Base-by-base conservation (phyloP, 1,140 invertebrate species). In the Gonatopus flavifemur region DNA sequence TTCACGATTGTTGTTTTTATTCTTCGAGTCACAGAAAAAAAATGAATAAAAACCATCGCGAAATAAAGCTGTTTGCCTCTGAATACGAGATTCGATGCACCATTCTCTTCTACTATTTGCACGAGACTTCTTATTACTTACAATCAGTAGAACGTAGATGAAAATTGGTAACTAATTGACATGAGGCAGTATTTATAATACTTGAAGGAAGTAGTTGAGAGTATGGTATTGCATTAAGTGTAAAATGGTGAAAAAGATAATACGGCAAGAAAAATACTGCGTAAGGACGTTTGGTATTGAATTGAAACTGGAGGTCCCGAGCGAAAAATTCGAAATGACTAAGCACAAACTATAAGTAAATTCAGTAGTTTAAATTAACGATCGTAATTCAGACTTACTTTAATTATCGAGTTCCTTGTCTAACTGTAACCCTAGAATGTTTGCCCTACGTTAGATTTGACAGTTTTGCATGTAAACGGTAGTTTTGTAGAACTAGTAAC, bases 341-440 rank as follows among this genome's bases (percentile, higher is more conserved):
- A n/a, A n/a, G n/a, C n/a, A n/a, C n/a, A n/a, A n/a, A n/a, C n/a
- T 39, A 40, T 40, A 33, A 31, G 48, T 28, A 52, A 30, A 54
- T 58, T 15, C 48, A 51, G 57, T 59, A 61, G 58, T 52, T 33
- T 45, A 44, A 49, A 37, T 59, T 55, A 57, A 62, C 59, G 49
- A 57, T 45, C 50, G 58, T 57, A 54, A 62, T 36, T 62, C 33
- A 53, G 48, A 36, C 55, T 52, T 52, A 61, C 9, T 61, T 43
- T 52, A 60, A 45, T 43, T 35, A 51, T 55, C 53, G 36, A 48
- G 59, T 44, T 62, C 59, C 59, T 62, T 62, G 58, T 62, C 55
- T 62, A 53, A 62, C 58, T n/a, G 59, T 62, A 62, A 62, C 59
- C 59, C 59, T 62, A 62, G 59, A 62, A 61, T 62, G 59, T 62